A percentile compares a stretch with the other conserved stretches of the same genome.
Evolutionary conservation across 2,888 invertebrate species (phyloP).

Genomic region (Dicroscelio sp.): DNA sequence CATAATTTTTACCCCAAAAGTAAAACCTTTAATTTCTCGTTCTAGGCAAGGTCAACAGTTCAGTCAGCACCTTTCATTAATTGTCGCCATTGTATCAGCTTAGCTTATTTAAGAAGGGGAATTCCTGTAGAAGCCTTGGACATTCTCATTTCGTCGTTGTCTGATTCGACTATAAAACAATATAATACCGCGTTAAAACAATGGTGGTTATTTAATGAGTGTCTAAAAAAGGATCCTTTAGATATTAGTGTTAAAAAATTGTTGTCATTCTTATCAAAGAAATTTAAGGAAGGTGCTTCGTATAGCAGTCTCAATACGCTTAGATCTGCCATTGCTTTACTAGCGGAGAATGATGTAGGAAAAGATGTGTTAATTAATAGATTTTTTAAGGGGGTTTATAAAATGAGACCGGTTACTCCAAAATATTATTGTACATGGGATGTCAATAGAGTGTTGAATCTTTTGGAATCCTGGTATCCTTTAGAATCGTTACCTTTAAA

Average conservation of each 20-base stretch:
- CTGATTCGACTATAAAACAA: conserved; percentile 81
- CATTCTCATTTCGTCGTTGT: conserved; percentile 80
- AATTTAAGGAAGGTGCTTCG: conserved; percentile 56
- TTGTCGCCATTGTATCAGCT: conserved; percentile 81
- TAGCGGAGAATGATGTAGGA: conserved; percentile 30
- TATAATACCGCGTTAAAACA: conserved; percentile 79
- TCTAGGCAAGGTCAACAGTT: conserved; percentile 81
- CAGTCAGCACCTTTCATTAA: conserved; percentile 38
- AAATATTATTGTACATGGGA: conserved; percentile 75
- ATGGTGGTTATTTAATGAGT: conserved; percentile 80
- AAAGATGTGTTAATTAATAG: conserved; percentile 45
- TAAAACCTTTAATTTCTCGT: conserved; percentile 80
- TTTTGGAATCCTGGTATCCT: conserved; percentile 39
- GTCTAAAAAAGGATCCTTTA: neutral
- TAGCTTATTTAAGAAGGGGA: conserved; percentile 72
- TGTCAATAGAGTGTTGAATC: conserved; percentile 42
- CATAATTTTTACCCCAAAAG: neutral
- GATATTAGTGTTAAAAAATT: neutral
- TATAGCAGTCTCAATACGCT: conserved; percentile 51
- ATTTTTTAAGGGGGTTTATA: conserved; percentile 58
- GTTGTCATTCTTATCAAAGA: neutral
- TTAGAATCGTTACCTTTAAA: conserved; percentile 51
- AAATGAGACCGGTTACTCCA: conserved; percentile 48
- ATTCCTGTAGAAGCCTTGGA: conserved; percentile 59
- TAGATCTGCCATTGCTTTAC: conserved; percentile 34